Evolutionary conservation across 1,140 invertebrate genomes (phyloP).

Genomic region (Protaetia brevitarsis): DNA sequence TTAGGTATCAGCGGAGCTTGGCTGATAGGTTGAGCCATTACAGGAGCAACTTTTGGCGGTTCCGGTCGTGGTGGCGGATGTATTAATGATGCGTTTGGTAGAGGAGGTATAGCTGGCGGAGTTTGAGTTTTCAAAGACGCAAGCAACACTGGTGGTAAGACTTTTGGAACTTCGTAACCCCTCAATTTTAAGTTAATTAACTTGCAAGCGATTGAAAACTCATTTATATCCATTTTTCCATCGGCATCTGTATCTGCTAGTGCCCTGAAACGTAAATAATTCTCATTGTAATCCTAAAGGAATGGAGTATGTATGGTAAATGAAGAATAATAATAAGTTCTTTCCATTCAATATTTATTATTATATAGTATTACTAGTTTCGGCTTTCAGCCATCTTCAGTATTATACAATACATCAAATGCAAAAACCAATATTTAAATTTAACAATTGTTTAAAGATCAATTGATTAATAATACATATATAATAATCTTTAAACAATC

Average conservation of each 20-base stretch:
- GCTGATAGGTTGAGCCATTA: slow-evolving; percentile 28
- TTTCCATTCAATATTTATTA: neutral
- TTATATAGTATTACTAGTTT: too few relatives aligned
- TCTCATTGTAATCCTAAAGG: slow-evolving; percentile 17
- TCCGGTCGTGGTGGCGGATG: slow-evolving; percentile 50
- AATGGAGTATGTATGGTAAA: too few relatives aligned
- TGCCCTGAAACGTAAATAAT: slow-evolving; percentile 62
- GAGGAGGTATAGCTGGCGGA: slow-evolving; percentile 47
- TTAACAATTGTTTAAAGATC: too few relatives aligned
- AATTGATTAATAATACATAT: neutral
- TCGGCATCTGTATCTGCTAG: slow-evolving; percentile 94
- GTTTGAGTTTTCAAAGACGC: slow-evolving; percentile 57
- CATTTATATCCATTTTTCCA: slow-evolving; percentile 94
- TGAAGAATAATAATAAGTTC: neutral
- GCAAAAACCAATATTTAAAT: too few relatives aligned
- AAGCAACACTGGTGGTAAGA: slow-evolving; percentile 73
- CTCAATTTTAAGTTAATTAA: slow-evolving; percentile 91
- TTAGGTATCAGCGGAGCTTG: slow-evolving; percentile 27
- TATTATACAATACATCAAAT: too few relatives aligned
- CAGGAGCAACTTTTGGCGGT: slow-evolving; percentile 46
- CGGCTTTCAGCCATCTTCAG: too few relatives aligned
- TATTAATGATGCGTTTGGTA: slow-evolving; percentile 41
- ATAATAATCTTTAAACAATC: neutral
- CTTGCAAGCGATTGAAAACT: slow-evolving; percentile 98
- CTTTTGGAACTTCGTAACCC: slow-evolving; percentile 85